These are phyloP conservation scores for Nibea albiflora DNA, from an alignment of 2,113 vertebrate species.

Conservation along the genomic window DNA sequence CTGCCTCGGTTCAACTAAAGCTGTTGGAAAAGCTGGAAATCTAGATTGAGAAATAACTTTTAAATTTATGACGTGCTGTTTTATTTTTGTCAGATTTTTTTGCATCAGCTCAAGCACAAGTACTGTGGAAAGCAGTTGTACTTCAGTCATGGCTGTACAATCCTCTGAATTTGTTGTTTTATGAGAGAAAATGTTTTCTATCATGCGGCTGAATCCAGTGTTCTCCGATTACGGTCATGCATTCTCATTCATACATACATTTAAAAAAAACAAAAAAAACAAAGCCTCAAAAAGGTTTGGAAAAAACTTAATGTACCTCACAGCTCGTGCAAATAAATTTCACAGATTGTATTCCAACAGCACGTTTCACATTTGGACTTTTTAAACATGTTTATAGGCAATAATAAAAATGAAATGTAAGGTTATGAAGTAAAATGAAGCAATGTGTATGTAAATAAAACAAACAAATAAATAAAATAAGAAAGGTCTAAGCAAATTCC, in stretches of 20 bases:
- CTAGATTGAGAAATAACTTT: constrained; percentile 35
- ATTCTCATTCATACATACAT: neutral
- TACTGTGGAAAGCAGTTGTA: constrained; percentile 10
- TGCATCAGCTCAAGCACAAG: constrained; percentile 2
- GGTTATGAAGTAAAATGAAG: too few species aligned
- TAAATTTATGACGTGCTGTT: neutral
- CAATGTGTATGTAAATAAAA: neutral
- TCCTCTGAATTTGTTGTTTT: neutral
- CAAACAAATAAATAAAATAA: neutral
- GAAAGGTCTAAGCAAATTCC: neutral
- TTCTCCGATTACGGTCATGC: neutral
- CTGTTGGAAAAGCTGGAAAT: constrained; percentile 61
- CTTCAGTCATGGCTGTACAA: neutral
- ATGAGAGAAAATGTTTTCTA: neutral
- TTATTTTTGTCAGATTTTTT: constrained; percentile 21
- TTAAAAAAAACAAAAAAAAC: neutral
- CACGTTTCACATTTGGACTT: neutral
- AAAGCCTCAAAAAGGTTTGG: neutral
- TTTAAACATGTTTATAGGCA: too few species aligned
- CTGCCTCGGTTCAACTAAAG: constrained; percentile 59
- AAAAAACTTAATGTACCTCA: neutral
- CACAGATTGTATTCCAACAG: neutral
- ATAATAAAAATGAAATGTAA: too few species aligned
- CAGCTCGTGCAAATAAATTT: neutral
- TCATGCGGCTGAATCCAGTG: neutral